phyloP scores from a whole-genome alignment of 2,113 vertebrate genomes.

The Silurus glanis region DNA sequence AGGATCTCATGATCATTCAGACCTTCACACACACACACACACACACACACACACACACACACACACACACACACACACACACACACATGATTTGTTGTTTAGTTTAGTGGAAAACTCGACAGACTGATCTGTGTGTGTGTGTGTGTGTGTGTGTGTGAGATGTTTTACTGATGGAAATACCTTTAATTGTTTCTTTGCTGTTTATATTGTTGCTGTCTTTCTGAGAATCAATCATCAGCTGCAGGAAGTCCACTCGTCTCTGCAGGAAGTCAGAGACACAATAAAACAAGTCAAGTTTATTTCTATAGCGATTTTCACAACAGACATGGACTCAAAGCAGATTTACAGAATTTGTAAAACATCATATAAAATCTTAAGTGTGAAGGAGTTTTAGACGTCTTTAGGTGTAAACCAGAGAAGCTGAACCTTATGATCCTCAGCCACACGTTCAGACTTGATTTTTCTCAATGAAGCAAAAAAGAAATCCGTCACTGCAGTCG shows the following conservation, averaged over 20 bases:
- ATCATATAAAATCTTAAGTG: not conserved
- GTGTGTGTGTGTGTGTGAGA: not conserved
- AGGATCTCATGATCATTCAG: conserved; percentile 77
- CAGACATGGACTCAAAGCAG: too few relatives aligned
- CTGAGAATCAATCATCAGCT: conserved; percentile 83
- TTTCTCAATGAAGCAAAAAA: conserved; percentile 58
- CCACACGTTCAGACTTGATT: conserved; percentile 58
- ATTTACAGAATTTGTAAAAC: not conserved
- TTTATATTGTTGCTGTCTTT: conserved; percentile 1
- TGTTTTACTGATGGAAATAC: not conserved
- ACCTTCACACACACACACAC: conserved; percentile 57
- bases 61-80: not conserved
- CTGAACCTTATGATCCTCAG: conserved; percentile 51
- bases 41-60: not conserved
- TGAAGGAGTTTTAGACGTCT: not conserved
- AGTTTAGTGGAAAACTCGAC: too few relatives aligned
- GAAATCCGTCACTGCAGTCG: conserved; percentile 47
- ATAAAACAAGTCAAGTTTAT: too few relatives aligned
- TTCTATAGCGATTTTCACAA: too few relatives aligned
- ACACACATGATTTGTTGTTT: not conserved
- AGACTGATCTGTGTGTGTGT: too few relatives aligned
- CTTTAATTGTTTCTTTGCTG: conserved; percentile 11
- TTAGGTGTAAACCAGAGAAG: not conserved
- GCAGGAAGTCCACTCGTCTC: conserved; percentile 82
- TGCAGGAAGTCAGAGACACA: conserved; percentile 51